Percentiles rank a stretch among this genome's conserved stretches.
These are phyloP conservation scores for Stratiomys singularior DNA, from an alignment of 2,888 invertebrate genomes.

Conservation along the genomic window DNA sequence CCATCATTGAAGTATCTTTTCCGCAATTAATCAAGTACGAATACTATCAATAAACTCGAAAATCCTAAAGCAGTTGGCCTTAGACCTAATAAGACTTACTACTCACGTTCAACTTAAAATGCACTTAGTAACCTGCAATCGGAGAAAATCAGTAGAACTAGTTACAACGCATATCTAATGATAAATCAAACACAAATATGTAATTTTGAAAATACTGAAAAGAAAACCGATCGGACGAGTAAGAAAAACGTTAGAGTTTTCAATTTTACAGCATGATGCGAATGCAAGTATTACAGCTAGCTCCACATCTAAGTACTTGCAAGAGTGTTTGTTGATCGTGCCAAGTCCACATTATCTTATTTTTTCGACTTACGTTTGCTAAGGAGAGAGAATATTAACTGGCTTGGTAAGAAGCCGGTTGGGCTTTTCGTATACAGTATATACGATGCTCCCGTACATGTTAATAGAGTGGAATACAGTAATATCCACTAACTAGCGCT, in stretches of 20 bases:
- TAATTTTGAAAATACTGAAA: background rate
- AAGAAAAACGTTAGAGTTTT: background rate
- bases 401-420: background rate
- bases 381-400: background rate
- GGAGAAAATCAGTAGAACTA: background rate
- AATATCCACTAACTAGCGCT: background rate
- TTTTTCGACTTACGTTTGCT: background rate
- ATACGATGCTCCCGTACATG: background rate
- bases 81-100: background rate
- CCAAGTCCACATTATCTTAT: background rate
- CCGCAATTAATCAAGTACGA: background rate
- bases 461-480: background rate
- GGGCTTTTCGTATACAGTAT: background rate
- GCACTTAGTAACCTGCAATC: background rate
- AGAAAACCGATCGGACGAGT: background rate
- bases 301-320: too few species aligned
- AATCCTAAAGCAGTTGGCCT: background rate
- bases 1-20: background rate
- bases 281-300: background rate
- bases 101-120: background rate
- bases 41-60: background rate
- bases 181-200: background rate
- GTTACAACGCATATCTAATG: background rate
- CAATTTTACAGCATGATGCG: background rate
- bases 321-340: too few species aligned